Evolutionary conservation across 1,140 invertebrate genomes (phyloP), one percentile per base, ranked within the genome.

Genomic region (Melipona quadrifasciata): DNA sequence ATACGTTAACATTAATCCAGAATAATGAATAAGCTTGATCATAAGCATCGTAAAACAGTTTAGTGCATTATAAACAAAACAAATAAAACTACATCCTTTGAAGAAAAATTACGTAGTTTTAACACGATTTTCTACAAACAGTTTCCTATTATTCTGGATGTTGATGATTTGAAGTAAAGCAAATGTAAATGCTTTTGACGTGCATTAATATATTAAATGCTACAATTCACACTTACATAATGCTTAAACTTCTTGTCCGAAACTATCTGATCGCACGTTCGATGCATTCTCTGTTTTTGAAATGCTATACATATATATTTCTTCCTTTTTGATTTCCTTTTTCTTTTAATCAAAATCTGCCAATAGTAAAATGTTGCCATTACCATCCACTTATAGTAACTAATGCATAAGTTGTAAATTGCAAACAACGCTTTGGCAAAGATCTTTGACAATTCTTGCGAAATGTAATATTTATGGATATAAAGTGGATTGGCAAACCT

Each of bases 81-180:
- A 90, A 91, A 87, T 67, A 90, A 91, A 91, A 90, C 87, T 77
- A 80, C 79, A 85, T 85, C 68, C 53, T 84, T 78, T 87, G 67
- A 82, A 77, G 55, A 84, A 51, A 85, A 89, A 70, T 82, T 64
- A 86, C 19, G 47, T 67, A 53, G 11, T 82, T 73, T 53, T 82
- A 51, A 76, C 79, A 78, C 85, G 79, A 81, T 79, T 68, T 72
- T 75, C 65, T 51, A 78, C 57, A 72, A 86, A 85, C 47, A 79
- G 78, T 89, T 89, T 90, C 87, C 84, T 91, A 94, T 94, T 94
- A 94, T 94, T 94, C 93, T 94, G 93, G 93, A 94, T 94, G 68
- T 93, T 84, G 82, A 86, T 82, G 86, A 89, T 84, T 77, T 27
- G 70, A 83, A 82, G 85, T 76, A 64, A 88, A 92, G 91, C 91